Evolutionary conservation across 2,888 invertebrate genomes (phyloP).

Genomic region (Drosophila lacicola): DNA sequence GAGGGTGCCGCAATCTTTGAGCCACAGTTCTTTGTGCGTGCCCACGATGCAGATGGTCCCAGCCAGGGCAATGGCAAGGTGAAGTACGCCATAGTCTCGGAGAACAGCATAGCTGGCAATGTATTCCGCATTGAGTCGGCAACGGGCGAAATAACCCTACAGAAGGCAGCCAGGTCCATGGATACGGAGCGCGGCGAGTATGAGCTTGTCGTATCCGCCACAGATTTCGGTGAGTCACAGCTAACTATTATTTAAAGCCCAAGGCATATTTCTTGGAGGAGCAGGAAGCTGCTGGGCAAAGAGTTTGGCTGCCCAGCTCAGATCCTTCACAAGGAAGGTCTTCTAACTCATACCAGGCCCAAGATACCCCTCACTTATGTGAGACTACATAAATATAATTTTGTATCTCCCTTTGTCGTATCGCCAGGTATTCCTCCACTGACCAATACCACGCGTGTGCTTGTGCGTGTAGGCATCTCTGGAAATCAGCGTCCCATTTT

Average conservation of each 20-base stretch:
- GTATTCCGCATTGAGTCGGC: slow-evolving; percentile 89
- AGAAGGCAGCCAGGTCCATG: slow-evolving; percentile 88
- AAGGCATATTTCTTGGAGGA: too few relatives aligned
- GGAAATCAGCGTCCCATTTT: slow-evolving; percentile 93
- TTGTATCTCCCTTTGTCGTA: too few relatives aligned
- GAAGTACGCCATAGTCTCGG: slow-evolving; percentile 88
- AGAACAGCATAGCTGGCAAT: slow-evolving; percentile 89
- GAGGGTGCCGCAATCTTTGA: slow-evolving; percentile 92
- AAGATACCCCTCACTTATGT: too few relatives aligned
- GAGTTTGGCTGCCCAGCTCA: too few relatives aligned
- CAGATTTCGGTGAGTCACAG: slow-evolving; percentile 88
- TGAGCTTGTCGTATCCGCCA: slow-evolving; percentile 89
- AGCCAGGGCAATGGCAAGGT: slow-evolving; percentile 90
- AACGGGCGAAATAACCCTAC: slow-evolving; percentile 90
- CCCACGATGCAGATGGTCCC: slow-evolving; percentile 91
- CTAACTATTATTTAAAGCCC: too few relatives aligned
- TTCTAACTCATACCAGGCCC: too few relatives aligned
- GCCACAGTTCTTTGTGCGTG: slow-evolving; percentile 92
- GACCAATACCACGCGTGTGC: slow-evolving; percentile 88
- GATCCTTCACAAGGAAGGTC: too few relatives aligned
- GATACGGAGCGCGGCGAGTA: slow-evolving; percentile 91
- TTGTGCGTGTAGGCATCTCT: slow-evolving; percentile 91
- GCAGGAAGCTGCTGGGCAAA: too few relatives aligned
- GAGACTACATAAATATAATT: neutral
- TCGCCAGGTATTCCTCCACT: slow-evolving; percentile 87